Conservation (phyloP, 2,113 vertebrate genomes). For the Setophaga petechia region DNA sequence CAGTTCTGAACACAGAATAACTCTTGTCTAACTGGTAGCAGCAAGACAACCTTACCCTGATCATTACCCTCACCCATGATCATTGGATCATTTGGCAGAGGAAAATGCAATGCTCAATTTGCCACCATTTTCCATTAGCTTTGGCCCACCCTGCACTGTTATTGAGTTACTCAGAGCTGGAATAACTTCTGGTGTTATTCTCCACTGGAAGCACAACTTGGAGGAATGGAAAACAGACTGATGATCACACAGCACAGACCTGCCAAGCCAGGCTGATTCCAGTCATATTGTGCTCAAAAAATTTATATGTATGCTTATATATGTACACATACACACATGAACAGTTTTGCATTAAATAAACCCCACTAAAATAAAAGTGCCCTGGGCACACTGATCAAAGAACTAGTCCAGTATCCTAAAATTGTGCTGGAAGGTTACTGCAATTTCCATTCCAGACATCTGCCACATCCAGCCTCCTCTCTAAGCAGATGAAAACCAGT, state of each 20-base stretch:
- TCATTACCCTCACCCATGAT: no score
- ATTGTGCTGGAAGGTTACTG: background rate
- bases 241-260: background rate
- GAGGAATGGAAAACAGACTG: background rate
- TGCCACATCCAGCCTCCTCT: background rate
- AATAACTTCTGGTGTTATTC: background rate
- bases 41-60: background rate
- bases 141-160: background rate
- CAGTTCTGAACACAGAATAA: background rate
- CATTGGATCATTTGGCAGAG: background rate
- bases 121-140: background rate
- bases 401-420: background rate
- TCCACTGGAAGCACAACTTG: background rate
- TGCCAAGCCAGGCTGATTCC: background rate
- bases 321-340: background rate
- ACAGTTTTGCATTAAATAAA: background rate
- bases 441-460: constrained; percentile 32
- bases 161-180: background rate
- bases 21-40: background rate
- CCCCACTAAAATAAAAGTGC: background rate
- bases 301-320: background rate
- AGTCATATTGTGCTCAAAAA: background rate
- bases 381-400: background rate
- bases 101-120: background rate
- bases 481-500: background rate